These are phyloP conservation scores for Agrotis clavis DNA, from an alignment of 2,888 invertebrate species.

Conservation along the genomic window DNA sequence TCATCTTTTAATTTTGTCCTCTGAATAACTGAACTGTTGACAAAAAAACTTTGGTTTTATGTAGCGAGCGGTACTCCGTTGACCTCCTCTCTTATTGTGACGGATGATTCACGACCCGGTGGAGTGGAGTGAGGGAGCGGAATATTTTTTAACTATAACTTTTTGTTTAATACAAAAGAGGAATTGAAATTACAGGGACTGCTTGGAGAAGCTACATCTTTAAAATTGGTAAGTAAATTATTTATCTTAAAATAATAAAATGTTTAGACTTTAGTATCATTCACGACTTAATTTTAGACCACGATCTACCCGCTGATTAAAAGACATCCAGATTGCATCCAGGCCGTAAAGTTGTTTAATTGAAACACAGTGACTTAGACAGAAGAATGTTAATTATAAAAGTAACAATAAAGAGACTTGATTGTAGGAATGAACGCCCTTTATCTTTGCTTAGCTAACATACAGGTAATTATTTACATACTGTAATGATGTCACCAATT, in stretches of 20 bases:
- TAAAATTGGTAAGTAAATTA: slow-evolving; percentile 1
- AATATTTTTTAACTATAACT: slow-evolving; percentile 17
- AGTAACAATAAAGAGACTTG: slow-evolving; percentile 23
- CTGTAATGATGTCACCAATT: slow-evolving; percentile 64
- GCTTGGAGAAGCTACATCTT: background rate
- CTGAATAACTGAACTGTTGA: slow-evolving; percentile 55
- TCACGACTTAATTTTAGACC: slow-evolving; percentile 1
- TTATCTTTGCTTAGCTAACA: slow-evolving; percentile 43
- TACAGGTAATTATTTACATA: slow-evolving; percentile 50
- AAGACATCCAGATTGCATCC: slow-evolving; percentile 1
- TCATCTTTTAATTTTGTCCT: slow-evolving; percentile 68
- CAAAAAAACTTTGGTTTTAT: slow-evolving; percentile 53
- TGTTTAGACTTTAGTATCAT: background rate
- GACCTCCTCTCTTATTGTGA: slow-evolving; percentile 48
- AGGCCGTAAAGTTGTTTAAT: slow-evolving; percentile 23
- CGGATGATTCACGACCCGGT: slow-evolving; percentile 63
- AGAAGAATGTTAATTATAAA: slow-evolving; percentile 52
- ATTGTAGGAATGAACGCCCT: slow-evolving; percentile 30
- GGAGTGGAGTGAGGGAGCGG: slow-evolving; percentile 56
- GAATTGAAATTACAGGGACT: background rate
- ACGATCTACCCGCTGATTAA: background rate
- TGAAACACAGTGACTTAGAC: slow-evolving; percentile 33
- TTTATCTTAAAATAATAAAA: background rate
- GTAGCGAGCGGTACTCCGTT: slow-evolving; percentile 51
- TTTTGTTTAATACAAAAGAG: slow-evolving; percentile 4